Base-by-base conservation (phyloP, 2,888 invertebrate genomes). In the Cheilosia vernalis region DNA sequence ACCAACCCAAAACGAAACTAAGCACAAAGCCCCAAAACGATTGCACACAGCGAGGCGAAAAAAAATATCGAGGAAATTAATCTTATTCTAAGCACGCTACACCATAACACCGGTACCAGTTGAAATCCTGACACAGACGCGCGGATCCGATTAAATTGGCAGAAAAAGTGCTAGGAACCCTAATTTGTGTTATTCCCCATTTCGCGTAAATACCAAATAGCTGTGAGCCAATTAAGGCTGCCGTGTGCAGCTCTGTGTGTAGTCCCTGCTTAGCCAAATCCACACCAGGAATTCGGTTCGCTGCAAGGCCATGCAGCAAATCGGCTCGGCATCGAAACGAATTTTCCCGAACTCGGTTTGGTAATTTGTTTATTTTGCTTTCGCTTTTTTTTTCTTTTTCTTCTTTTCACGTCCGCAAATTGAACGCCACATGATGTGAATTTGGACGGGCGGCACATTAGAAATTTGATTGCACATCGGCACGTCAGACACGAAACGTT, bases 151-250 rank as follows among this genome's bases (percentile, higher is more conserved):
- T 81, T 85, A 85, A 85, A 85, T 85, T 85, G 85, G 85, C 85
- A 81, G 85, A 81, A 85, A 85, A 85, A 85, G 85, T 85, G 85
- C 85, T 77, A 81, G 85, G 81, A 85, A 85, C 85, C 85, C 81
- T 85, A 85, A 85, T 85, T 85, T 81, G 85, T 77, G 81, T 72
- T 81, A 69, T 81, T 76, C 67, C 67, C 77, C 61, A 85, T 85
- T 85, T 85, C 81, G 81, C 76, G 70, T 77, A 81, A 77, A 72
- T 61, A 80, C 70, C 60, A 66, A 66, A 66, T 56, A 80, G 63
- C 83, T 73, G 73, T 53, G 33, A 74, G 80, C 80, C 84, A 84
- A 84, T 84, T 84, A 84, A 76, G 74, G 47, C 64, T 47, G 33
- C 51, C 30, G 33, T 17, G 44, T 44, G n/a, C n/a, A n/a, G n/a